phyloP scores from a whole-genome alignment of 2,113 vertebrate genomes.

The Microcebus tavaratra region DNA sequence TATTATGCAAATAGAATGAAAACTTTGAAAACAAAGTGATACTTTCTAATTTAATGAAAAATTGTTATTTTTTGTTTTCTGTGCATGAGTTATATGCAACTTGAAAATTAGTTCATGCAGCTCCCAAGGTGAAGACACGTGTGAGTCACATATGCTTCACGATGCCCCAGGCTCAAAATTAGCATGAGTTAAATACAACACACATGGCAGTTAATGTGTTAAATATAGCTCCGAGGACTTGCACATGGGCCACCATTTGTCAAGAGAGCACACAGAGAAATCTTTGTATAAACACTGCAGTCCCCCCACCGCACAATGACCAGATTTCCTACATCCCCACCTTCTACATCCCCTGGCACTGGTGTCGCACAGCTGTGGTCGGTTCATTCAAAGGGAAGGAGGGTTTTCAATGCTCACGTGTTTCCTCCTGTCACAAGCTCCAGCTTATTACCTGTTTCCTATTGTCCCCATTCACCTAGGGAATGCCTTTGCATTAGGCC shows the following conservation, averaged over 20 bases:
- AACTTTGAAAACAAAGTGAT: no score
- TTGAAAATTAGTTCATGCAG: no score
- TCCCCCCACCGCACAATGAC: not conserved
- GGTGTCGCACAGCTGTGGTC: not conserved
- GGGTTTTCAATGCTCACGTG: not conserved
- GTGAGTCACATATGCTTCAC: no score
- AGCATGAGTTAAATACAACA: no score
- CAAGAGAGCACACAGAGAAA: not conserved
- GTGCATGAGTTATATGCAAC: no score
- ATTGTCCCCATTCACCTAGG: not conserved
- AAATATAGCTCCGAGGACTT: slow-evolving; percentile 11
- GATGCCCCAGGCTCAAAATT: no score
- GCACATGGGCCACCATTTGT: not conserved
- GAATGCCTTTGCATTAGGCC: not conserved
- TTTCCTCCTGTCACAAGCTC: not conserved
- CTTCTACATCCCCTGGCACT: not conserved
- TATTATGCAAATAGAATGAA: no score
- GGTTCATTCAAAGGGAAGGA: not conserved
- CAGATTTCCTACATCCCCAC: not conserved
- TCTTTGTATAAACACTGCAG: not conserved
- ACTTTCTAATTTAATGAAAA: no score
- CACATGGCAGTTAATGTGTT: no score
- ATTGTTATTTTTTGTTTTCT: no score
- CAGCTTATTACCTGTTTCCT: not conserved
- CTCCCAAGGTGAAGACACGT: no score